These are phyloP conservation scores for Lithophane leautieri DNA, from an alignment of 2,888 invertebrate species.

Conservation along the genomic window DNA sequence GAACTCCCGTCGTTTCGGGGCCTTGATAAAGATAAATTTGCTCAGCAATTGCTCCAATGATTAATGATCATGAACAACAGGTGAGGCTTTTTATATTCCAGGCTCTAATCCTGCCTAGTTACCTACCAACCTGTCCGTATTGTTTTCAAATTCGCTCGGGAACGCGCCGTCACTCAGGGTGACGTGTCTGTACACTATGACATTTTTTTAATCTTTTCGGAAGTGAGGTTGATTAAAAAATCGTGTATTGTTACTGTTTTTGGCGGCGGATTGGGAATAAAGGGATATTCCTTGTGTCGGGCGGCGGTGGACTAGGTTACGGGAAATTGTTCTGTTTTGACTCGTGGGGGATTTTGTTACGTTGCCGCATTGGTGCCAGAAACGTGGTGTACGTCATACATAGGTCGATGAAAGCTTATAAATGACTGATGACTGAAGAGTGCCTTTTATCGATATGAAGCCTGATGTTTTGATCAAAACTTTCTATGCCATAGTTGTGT, in stretches of 20 bases:
- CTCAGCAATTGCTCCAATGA: conserved; percentile 71
- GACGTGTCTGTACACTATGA: conserved; percentile 42
- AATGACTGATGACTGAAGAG: neutral
- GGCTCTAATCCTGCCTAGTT: conserved; percentile 57
- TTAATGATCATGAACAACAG: conserved; percentile 74
- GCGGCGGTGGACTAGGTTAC: neutral
- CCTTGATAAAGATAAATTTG: conserved; percentile 80
- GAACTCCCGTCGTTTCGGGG: conserved; percentile 63
- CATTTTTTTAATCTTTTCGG: conserved; percentile 53
- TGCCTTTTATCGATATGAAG: neutral
- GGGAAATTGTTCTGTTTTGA: conserved; percentile 5
- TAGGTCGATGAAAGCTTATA: neutral
- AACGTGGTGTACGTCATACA: neutral
- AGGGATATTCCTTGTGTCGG: conserved; percentile 23
- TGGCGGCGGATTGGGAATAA: conserved; percentile 51
- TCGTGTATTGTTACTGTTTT: conserved; percentile 53
- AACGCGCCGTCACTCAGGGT: conserved; percentile 54
- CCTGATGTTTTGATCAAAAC: conserved; percentile 3
- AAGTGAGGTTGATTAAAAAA: conserved; percentile 59
- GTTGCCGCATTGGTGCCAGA: neutral
- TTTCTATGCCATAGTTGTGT: neutral
- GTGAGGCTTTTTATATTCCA: conserved; percentile 64
- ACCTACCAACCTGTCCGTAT: conserved; percentile 57
- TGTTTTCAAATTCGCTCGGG: conserved; percentile 61
- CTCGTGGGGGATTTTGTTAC: conserved; percentile 12